phyloP scores from a whole-genome alignment of 2,113 vertebrate species.

The Proterorhinus semilunaris region DNA sequence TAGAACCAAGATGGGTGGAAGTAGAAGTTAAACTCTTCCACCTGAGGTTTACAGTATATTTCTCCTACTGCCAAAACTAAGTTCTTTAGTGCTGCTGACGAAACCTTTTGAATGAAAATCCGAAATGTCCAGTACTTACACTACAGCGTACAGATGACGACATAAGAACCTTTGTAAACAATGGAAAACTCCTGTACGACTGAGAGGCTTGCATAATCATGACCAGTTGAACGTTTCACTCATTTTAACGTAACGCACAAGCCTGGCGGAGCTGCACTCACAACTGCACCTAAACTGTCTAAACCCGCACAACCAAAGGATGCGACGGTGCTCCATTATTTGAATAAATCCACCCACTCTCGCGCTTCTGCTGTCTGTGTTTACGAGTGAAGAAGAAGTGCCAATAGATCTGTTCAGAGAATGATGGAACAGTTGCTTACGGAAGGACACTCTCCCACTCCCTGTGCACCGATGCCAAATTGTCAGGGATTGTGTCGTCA shows the following conservation, averaged over 20 bases:
- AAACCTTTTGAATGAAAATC: no score
- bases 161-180: no score
- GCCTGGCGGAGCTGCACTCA: slow-evolving; percentile 23
- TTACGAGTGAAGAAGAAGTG: slow-evolving; percentile 21
- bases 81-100: no score
- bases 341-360: slow-evolving; percentile 24
- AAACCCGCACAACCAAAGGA: not conserved
- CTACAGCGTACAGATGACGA: no score
- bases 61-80: no score
- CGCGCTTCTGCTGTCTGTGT: slow-evolving; percentile 19
- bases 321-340: slow-evolving; percentile 5
- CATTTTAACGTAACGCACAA: not conserved
- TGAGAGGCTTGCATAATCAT: no score
- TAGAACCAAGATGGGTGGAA: no score
- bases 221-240: no score
- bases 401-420: slow-evolving; percentile 11
- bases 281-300: slow-evolving; percentile 19
- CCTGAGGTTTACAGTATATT: no score
- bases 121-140: no score
- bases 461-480: slow-evolving; percentile 3
- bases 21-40: no score
- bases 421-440: slow-evolving; percentile 11
- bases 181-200: no score
- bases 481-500: not conserved
- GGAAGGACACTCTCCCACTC: slow-evolving; percentile 20